phyloP scores from a whole-genome alignment of 2,888 invertebrate species.

The Nemoura dubitans region DNA sequence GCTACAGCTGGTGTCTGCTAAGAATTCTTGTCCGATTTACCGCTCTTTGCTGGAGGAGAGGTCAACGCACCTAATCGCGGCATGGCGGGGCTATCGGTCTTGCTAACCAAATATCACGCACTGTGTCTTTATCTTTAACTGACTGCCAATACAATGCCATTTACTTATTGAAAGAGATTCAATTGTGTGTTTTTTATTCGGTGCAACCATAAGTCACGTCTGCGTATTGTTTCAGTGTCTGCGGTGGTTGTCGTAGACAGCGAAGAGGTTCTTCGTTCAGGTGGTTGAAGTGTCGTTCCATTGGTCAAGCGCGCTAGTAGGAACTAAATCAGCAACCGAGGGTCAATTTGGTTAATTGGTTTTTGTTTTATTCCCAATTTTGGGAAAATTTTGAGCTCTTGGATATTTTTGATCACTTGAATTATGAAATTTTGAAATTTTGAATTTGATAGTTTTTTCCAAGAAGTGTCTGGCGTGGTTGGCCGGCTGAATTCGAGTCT shows the following conservation, averaged over 20 bases:
- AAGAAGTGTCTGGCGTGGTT: too few relatives aligned
- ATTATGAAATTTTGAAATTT: too few relatives aligned
- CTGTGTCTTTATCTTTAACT: constrained; percentile 31
- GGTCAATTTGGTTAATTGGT: neutral
- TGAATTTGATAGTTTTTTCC: too few relatives aligned
- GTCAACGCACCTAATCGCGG: constrained; percentile 44
- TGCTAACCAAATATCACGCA: constrained; percentile 27
- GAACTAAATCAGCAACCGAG: neutral
- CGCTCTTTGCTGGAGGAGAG: constrained; percentile 39
- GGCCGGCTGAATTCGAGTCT: too few relatives aligned
- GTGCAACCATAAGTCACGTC: neutral
- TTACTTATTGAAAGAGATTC: constrained; percentile 7
- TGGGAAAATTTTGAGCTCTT: too few relatives aligned
- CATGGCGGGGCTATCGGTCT: constrained; percentile 33
- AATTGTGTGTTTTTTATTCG: neutral
- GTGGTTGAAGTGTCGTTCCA: neutral
- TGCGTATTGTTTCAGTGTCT: constrained; percentile 46
- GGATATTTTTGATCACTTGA: too few relatives aligned
- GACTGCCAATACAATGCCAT: neutral
- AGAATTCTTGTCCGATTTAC: constrained; percentile 36
- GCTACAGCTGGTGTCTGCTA: neutral
- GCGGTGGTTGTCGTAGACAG: constrained; percentile 35
- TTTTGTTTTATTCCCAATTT: too few relatives aligned
- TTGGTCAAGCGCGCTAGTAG: neutral
- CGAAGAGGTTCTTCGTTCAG: constrained; percentile 4